Evolutionary conservation across 1,140 invertebrate species (phyloP).

Genomic region (Microplitis mediator): DNA sequence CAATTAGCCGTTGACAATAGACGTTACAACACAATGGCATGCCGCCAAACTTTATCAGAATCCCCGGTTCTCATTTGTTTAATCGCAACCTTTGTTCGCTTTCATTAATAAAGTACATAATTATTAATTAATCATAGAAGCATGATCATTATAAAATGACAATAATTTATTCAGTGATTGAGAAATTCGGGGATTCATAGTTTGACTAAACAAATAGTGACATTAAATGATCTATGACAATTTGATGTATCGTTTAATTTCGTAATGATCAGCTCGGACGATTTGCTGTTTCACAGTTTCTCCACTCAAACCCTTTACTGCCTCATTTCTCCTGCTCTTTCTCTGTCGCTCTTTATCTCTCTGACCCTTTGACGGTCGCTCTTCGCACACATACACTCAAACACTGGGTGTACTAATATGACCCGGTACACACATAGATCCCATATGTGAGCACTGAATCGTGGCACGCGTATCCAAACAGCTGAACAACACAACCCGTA

Average conservation of each 20-base stretch:
- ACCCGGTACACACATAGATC: not conserved
- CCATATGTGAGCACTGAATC: not conserved
- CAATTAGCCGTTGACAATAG: constrained; percentile 18
- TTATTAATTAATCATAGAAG: too few relatives aligned
- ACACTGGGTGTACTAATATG: not conserved
- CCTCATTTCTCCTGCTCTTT: not conserved
- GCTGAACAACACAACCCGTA: constrained; percentile 34
- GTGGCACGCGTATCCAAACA: constrained; percentile 46
- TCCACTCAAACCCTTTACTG: not conserved
- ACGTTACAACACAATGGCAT: constrained; percentile 1
- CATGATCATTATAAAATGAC: not conserved
- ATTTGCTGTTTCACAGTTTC: constrained; percentile 7
- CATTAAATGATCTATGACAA: constrained; percentile 9
- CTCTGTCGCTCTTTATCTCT: not conserved
- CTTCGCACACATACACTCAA: not conserved
- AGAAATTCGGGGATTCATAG: not conserved
- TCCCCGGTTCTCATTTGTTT: too few relatives aligned
- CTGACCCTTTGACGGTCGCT: not conserved
- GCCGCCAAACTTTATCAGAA: too few relatives aligned
- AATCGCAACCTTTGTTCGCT: too few relatives aligned
- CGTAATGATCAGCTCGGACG: constrained; percentile 31
- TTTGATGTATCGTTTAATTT: constrained; percentile 31
- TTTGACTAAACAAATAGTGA: not conserved
- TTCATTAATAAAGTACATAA: not conserved
- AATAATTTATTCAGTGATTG: not conserved